Base-by-base conservation (phyloP, 2,797 vertebrate species). In the Aselliscus stoliczkanus region DNA sequence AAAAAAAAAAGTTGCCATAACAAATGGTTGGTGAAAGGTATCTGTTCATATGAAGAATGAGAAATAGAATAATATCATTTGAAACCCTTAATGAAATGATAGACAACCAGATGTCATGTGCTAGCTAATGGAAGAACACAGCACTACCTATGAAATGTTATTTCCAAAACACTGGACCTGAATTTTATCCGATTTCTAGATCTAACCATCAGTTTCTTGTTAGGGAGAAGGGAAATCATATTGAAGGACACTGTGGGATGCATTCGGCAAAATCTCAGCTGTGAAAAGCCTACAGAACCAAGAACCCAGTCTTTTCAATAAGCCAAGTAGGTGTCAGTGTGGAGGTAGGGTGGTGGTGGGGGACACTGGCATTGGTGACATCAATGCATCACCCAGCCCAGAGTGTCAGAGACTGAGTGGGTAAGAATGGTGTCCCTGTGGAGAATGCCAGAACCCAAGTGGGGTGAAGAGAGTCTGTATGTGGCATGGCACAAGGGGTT, bases 161-260 rank as follows among this genome's bases (percentile, higher is more conserved):
- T 52, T 84, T 56, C 14, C 37, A 9, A 34, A 70, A 81, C 27
- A 17, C 15, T 39, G 58, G 11, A 47, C 4, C 47, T 77, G 67
- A 69, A 29, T 83, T 79, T 75, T 54, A 84, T 47, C 56, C 75
- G 31, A 92, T 29, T 27, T 73, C 54, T 39, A 29, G 27, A 90
- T 69, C n/a, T 69, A 80, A 80, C 37, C 21, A 39, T 52, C 42
- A n/a, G 12, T 60, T 39, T 88, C 47, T 93, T 67, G 15, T 47
- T 70, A 82, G 82, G n/a, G 75, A 77, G 52, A 69, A 76, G 60
- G 64, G 23, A 47, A 75, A 89, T 56, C 50, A 72, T 88, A 67
- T 31, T 65, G 60, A 86, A 89, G 29, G 64, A 27, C 25, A 69
- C 60, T 1, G 2, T 15, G n/a, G 25, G 21, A 31, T 42, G 21